Evolutionary conservation across 2,113 vertebrate species (phyloP).

Genomic region (Perca flavescens): DNA sequence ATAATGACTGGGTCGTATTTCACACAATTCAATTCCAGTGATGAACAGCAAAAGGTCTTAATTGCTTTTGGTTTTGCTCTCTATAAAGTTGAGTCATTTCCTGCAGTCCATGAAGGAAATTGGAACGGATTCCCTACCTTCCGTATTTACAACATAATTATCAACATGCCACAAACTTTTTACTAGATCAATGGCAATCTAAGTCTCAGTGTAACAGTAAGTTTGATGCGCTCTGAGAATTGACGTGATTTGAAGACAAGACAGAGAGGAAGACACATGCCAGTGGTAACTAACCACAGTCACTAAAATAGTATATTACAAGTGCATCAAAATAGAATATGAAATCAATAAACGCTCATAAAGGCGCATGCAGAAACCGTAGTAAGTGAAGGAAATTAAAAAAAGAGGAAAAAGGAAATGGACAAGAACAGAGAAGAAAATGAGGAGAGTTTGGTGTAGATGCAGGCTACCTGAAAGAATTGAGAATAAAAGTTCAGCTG

Average conservation of each 20-base stretch:
- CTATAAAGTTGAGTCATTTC: slow-evolving; percentile 66
- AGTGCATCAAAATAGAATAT: background rate
- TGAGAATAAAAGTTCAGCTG: background rate
- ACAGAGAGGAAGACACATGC: background rate
- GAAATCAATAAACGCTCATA: background rate
- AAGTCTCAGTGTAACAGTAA: slow-evolving; percentile 8
- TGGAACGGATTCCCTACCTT: slow-evolving; percentile 25
- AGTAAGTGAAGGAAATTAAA: background rate
- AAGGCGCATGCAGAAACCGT: background rate
- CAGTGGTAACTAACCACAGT: too few relatives aligned
- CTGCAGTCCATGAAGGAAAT: slow-evolving; percentile 32
- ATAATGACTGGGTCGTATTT: slow-evolving; percentile 73
- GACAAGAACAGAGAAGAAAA: background rate
- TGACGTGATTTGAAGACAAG: background rate
- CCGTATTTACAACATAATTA: slow-evolving; percentile 53
- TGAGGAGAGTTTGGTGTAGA: background rate
- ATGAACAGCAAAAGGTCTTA: slow-evolving; percentile 68
- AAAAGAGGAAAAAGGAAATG: background rate
- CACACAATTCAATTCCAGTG: slow-evolving; percentile 69
- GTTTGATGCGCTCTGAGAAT: background rate
- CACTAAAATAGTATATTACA: background rate
- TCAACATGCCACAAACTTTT: slow-evolving; percentile 24
- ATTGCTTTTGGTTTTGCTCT: slow-evolving; percentile 73
- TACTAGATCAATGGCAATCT: slow-evolving; percentile 15
- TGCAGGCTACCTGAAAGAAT: background rate